Evolutionary conservation across 53 echinoderm and acorn worm species (phyloP).

Genomic region (Temnopleurus reevesii): DNA sequence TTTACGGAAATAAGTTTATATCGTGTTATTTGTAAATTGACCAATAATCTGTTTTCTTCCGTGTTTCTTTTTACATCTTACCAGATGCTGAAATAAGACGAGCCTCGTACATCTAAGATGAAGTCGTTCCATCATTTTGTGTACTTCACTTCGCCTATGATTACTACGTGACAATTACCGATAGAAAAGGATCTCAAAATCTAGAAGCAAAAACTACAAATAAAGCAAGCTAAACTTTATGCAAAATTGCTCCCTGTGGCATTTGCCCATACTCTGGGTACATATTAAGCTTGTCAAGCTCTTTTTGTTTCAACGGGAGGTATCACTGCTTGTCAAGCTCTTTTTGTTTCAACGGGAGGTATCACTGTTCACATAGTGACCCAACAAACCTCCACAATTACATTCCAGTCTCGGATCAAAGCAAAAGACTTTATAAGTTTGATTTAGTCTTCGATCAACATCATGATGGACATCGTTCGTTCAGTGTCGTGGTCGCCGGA

Average conservation of each 20-base stretch:
- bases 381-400: background rate
- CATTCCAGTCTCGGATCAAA: background rate
- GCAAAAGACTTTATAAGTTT: background rate
- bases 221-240: too few relatives aligned
- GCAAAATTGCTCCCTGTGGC: background rate
- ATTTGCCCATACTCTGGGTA: background rate
- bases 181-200: too few relatives aligned
- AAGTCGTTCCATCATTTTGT: background rate
- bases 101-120: background rate
- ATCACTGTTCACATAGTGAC: background rate
- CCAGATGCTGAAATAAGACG: background rate
- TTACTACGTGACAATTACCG: background rate
- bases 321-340: too few relatives aligned
- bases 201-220: background rate
- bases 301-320: too few relatives aligned
- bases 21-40: background rate
- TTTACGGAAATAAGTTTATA: background rate
- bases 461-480: slow-evolving; percentile 25
- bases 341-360: too few relatives aligned
- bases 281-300: too few relatives aligned
- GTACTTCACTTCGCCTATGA: background rate
- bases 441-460: background rate
- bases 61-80: background rate
- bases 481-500: slow-evolving; percentile 35
- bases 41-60: background rate